Evolutionary conservation across 2,888 invertebrate genomes (phyloP), one percentile per base, ranked within the genome.

Genomic region (Nemurella pictetii): DNA sequence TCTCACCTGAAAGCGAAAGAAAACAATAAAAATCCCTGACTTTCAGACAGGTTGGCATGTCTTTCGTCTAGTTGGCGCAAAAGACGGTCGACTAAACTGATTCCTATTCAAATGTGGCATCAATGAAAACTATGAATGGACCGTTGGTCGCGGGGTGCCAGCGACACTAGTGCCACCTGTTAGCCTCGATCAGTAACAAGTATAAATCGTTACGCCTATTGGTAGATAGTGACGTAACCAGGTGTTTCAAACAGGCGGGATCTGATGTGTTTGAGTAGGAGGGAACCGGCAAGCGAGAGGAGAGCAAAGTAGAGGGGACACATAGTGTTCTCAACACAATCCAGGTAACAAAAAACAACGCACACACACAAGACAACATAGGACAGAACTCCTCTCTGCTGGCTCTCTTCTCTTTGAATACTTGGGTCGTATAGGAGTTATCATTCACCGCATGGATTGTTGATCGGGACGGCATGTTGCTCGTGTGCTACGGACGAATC

Each of bases 111-210:
- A 55, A 12, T 55, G 55, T 55, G 15, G 55, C 20, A 55, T 55
- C 55, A 55, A 55, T 55, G 55, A 12, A 55, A 55, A 55, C 55
- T 55, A 81, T 81, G 80, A 81, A 81, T 80, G 80, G 29, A 30
- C 15, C 29, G 25, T 15, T 15, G 26, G 15, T 27, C 26, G 15
- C 20, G 2, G 15, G 7, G 12, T 4, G n/a, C 28, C 80, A 29
- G 29, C 80, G 80, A 30, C 35, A 4, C 2, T 7, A n/a, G 25
- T 30, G 80, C 80, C 80, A 81, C 80, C 80, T 81, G 80, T 35
- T 35, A 36, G 80, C 36, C 26, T 36, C 25, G 25, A 26, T 32
- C 12, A n/a, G n/a, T 15, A 81, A 26, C 20, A 35, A 80, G 80
- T 29, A 80, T 29, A 29, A 55, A 55, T 35, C 55, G 55, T 55